These are phyloP conservation scores for Agriotes lineatus DNA, from an alignment of 2,888 invertebrate species.

Conservation along the genomic window DNA sequence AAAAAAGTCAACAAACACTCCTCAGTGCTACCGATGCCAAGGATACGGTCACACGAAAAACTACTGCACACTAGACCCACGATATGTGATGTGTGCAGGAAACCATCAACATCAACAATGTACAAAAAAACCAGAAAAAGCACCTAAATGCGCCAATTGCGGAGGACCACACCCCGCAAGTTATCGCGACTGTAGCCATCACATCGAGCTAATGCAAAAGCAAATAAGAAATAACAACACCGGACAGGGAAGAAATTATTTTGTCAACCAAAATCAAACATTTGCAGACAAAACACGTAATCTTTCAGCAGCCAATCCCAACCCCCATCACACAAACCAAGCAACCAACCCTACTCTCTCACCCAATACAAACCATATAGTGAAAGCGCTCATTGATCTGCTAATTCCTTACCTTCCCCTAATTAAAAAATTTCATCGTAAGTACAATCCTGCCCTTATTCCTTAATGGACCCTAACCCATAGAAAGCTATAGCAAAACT, in stretches of 20 bases:
- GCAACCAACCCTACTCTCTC: too few species aligned
- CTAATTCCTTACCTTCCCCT: not conserved
- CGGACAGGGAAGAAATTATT: conserved; percentile 1
- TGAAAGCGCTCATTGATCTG: not conserved
- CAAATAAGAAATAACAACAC: not conserved
- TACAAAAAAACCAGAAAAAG: not conserved
- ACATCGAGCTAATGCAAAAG: not conserved
- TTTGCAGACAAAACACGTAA: not conserved
- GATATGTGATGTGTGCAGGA: too few species aligned
- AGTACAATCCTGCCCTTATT: too few species aligned
- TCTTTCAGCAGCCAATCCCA: not conserved
- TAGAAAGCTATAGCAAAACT: not conserved
- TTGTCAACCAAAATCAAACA: not conserved
- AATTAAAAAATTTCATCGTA: not conserved
- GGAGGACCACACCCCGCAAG: not conserved
- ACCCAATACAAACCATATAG: too few species aligned
- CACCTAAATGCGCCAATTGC: not conserved
- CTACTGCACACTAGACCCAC: too few species aligned
- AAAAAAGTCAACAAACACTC: not conserved
- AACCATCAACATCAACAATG: too few species aligned
- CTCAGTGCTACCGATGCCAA: not conserved
- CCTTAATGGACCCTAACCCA: not conserved
- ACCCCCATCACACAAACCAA: not conserved
- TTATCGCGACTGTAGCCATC: not conserved
- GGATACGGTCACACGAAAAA: too few species aligned